Evolutionary conservation across 2,113 vertebrate species (phyloP), one percentile per base, ranked within the genome.

Genomic region (Peromyscus leucopus): DNA sequence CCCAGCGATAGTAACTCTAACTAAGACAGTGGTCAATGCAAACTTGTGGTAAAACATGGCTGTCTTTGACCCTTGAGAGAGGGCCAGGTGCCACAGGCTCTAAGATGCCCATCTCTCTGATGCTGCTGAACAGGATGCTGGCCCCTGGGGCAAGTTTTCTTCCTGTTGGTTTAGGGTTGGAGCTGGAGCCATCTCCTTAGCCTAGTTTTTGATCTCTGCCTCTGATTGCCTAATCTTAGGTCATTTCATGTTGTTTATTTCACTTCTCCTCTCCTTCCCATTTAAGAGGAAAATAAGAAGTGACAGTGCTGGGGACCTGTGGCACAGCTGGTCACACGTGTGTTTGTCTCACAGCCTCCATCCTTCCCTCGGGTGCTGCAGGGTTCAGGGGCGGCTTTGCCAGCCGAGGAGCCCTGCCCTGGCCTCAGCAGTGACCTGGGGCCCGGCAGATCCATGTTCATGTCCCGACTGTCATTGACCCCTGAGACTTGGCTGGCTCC

Each of bases 91-190:
- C 51, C 36, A 39, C 36, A 57, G 87, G 51, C 69, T 67, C 21
- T 28, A 28, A 26, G 67, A 28, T 39, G 17, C 22, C 48, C 24
- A n/a, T 0, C 17, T 22, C 57, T 39, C 26, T 24, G 0, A 1
- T 5, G 10, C 72, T 36, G 46, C 0, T 0, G 0, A 6, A 5
- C 0, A 0, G 59, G 71, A 17, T 31, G 0, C 55, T 5, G 28
- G 39, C 17, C 10, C 13, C 5, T 33, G 0, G 6, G 13, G 5
- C 3, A 2, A 57, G 1, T 8, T 61, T 71, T 48, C 51, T 57
- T 28, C 24, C 10, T 33, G 22, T 48, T 48, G 82, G 13, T 63
- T 84, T 48, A 48, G 42, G 42, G 13, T 55, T 57, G 4, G 5
- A 11, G 31, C 31, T 19, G 16, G 26, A 61, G n/a, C 72, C 59